A percentile compares a stretch with the other conserved stretches of the same genome.
phyloP scores from a whole-genome alignment of 2,888 invertebrate species.

The Tubulanus polymorphus region DNA sequence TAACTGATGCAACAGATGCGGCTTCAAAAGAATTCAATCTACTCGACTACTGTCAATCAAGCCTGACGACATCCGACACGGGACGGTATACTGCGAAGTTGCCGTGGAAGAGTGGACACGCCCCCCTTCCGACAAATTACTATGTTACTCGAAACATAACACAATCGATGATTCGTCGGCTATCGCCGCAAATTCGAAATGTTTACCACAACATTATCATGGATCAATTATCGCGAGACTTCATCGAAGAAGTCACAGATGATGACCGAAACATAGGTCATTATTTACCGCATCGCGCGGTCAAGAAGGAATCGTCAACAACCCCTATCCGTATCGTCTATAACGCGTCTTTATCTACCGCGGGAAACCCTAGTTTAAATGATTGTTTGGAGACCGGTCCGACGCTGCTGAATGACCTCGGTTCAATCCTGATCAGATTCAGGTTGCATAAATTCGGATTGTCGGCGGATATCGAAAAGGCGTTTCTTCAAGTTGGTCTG shows the following conservation, averaged over 20 bases:
- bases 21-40: no score
- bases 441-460: slow-evolving; percentile 5
- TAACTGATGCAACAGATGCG: no score
- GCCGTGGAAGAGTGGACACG: not conserved
- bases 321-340: slow-evolving; percentile 16
- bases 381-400: slow-evolving; percentile 14
- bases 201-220: not conserved
- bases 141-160: not conserved
- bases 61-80: not conserved
- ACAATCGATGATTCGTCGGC: not conserved
- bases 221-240: not conserved
- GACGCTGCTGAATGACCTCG: slow-evolving; percentile 11
- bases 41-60: not conserved
- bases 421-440: slow-evolving; percentile 5
- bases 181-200: not conserved
- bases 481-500: slow-evolving; percentile 13
- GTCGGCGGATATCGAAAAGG: slow-evolving; percentile 17
- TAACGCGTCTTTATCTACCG: slow-evolving; percentile 15
- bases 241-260: not conserved
- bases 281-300: not conserved
- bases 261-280: not conserved
- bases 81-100: not conserved
- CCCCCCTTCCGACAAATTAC: not conserved
- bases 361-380: slow-evolving; percentile 12
- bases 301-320: not conserved